Evolutionary conservation across 2,113 vertebrate genomes (phyloP).

Genomic region (Odontophorus gujanensis): DNA sequence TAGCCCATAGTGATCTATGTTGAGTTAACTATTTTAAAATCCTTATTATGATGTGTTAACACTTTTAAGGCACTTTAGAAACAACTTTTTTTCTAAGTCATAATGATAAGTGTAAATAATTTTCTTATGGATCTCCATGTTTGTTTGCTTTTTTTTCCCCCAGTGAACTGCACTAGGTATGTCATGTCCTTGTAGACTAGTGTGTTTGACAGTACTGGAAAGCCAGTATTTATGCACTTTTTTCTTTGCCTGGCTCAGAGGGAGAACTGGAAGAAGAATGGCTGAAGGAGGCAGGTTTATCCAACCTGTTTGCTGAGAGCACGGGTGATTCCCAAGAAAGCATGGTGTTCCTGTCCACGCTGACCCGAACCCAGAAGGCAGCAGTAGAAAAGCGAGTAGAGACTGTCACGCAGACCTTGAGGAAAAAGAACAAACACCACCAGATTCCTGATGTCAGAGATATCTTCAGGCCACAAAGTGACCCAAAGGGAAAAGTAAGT

Average conservation of each 20-base stretch:
- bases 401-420: conserved; percentile 88
- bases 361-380: conserved; percentile 91
- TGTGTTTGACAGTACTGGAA: not conserved
- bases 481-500: conserved; percentile 79
- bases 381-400: conserved; percentile 90
- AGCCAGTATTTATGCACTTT: not conserved
- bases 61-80: not conserved
- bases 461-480: conserved; percentile 86
- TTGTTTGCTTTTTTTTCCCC: not conserved
- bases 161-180: not conserved
- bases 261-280: conserved; percentile 96
- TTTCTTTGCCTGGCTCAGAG: conserved; percentile 76
- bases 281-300: conserved; percentile 93
- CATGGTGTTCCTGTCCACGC: conserved; percentile 86
- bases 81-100: not conserved
- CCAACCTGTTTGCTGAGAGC: conserved; percentile 86
- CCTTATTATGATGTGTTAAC: not conserved
- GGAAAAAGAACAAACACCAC: conserved; percentile 90
- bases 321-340: conserved; percentile 85
- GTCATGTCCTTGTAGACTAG: not conserved
- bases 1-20: not conserved
- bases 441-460: conserved; percentile 94
- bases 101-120: not conserved
- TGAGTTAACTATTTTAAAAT: not conserved
- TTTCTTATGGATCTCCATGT: not conserved